Base-by-base conservation (phyloP, 2,113 vertebrate genomes). In the Stomatorhinus ivindoensis region DNA sequence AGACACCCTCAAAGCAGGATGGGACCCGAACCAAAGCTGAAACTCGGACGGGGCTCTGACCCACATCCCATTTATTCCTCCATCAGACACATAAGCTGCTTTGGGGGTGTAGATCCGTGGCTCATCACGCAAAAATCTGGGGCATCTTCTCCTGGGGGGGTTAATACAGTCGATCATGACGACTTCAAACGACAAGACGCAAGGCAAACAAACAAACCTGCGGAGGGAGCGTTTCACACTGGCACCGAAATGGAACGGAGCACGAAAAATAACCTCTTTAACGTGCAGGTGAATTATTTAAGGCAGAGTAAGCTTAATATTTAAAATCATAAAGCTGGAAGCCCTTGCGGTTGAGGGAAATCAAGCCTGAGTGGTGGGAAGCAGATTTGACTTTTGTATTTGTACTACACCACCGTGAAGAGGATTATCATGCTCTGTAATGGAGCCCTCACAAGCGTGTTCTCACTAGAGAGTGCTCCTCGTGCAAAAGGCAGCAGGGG, bases 71-170 rank as follows among this genome's bases (percentile, higher is more conserved):
- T 89, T 82, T 83, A 91, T 91, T 89, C 61, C 89, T 85, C 84
- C 85, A 48, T 87, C 48, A 91, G 65, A 89, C 42, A 42, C 88
- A 69, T 92, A 92, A 93, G 91, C 91, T 88, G 93, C 91, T 91
- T 92, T 91, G 65, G 86, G 90, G 73, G 88, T 87, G 51, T 1
- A 50, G 46, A 90, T 76, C 76, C 69, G 58, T 87, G 61, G 86
- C 90, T 90, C 76, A 90, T 92, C 89, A 90, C 17, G 46, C 9
- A 31, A 88, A 87, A 89, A 92, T 90, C 90, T 91, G 89, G 92
- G 89, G 39, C 91, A 89, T 48, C 85, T 89, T 65, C 48, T 17
- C 85, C 83, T 88, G 87, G 17, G 55, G 13, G 5, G 83, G 24
- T 89, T 58, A 73, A 73, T 44, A 55, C 0, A 39, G 50, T 76